Conservation (phyloP, 2,888 invertebrate genomes). For the Acanthacorydalis orientalis region DNA sequence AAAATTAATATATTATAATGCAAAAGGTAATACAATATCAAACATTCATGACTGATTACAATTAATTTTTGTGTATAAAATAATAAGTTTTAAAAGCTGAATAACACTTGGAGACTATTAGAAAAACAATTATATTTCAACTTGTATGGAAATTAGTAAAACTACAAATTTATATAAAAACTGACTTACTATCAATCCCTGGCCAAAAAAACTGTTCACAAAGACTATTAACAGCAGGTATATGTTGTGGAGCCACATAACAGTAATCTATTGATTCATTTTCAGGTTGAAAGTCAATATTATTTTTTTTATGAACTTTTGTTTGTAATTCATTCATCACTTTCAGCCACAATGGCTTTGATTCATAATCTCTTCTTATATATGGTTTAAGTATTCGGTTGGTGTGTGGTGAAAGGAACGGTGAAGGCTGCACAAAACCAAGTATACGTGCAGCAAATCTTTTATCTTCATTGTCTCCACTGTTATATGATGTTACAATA, state of each 20-base stretch:
- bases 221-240: slow-evolving; percentile 71
- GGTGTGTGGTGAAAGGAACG: slow-evolving; percentile 53
- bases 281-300: slow-evolving; percentile 10
- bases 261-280: slow-evolving; percentile 62
- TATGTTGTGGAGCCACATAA: slow-evolving; percentile 75
- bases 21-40: not conserved
- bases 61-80: too few relatives aligned
- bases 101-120: too few relatives aligned
- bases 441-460: slow-evolving; percentile 32
- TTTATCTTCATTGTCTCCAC: slow-evolving; percentile 16
- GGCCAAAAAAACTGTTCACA: slow-evolving; percentile 82
- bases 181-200: slow-evolving; percentile 67
- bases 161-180: not conserved
- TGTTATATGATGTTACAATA: not conserved
- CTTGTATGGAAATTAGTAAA: not conserved
- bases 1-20: not conserved
- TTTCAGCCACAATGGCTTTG: slow-evolving; percentile 52
- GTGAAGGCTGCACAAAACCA: slow-evolving; percentile 31
- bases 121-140: too few relatives aligned
- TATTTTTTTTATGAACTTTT: slow-evolving; percentile 29
- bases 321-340: slow-evolving; percentile 46
- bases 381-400: slow-evolving; percentile 64
- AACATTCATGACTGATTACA: too few relatives aligned
- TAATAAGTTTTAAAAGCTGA: too few relatives aligned
- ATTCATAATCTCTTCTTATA: slow-evolving; percentile 53